Evolutionary conservation across 2,797 vertebrate species (phyloP), one percentile per base, ranked within the genome.

Genomic region (Pipistrellus pygmaeus): DNA sequence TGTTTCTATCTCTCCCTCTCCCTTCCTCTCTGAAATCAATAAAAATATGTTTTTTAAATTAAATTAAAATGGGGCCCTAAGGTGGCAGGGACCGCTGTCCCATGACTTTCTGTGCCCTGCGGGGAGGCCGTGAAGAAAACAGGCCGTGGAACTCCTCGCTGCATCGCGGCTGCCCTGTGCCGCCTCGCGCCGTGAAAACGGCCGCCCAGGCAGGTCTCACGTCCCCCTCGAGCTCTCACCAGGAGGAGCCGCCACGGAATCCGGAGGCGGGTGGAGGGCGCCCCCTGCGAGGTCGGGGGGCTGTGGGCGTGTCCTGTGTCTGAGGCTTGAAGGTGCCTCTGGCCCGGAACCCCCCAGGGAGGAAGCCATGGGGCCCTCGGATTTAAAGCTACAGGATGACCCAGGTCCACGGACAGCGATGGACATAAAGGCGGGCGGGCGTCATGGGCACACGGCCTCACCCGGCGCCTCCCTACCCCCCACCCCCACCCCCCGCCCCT

Each of bases 361-460:
- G 23, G 23, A 38, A 21, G 38, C 11, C 20, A 18, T 4, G 12
- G 27, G 23, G 2, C n/a, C 23, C 35, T 32, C 1, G 0, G 55
- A 15, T 7, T 6, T 7, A 53, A 18, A 55, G 25, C n/a, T 25
- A 14, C 92, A 46, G 20, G 55, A 32, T 38, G 15, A 0, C 1
- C 0, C 0, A 0, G 5, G n/a, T 3, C 15, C 0, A 2, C n/a
- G 9, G 0, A 21, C 20, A 21, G 44, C 1, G 1, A 17, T 5
- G 4, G 5, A 0, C 30, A 38, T 8, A 8, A 44, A 27, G 18
- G 15, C 1, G 18, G 1, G 11, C 18, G 12, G 8, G 8, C 17
- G 46, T 3, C 3, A 3, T 0, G 1, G 4, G 1, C 12, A 0
- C 2, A 57, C 25, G 0, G 3, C 8, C 15, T 48, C 20, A 1